A percentile compares a stretch with the other conserved stretches of the same genome.
Evolutionary conservation across 2,113 vertebrate species (phyloP).

Genomic region (Stigmatopora argus): DNA sequence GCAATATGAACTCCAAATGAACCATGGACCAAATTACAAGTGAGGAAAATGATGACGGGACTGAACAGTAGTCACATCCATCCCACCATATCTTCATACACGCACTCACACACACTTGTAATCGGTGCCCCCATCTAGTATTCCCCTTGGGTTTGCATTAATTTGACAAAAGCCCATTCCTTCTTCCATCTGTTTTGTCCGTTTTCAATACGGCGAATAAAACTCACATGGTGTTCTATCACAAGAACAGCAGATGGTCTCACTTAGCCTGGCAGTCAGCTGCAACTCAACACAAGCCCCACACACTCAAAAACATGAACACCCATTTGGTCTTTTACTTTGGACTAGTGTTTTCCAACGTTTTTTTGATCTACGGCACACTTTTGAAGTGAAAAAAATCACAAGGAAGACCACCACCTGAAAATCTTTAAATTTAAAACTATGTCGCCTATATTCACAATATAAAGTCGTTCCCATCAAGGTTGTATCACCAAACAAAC

Average conservation of each 20-base stretch:
- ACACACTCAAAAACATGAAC: neutral
- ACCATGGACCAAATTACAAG: constrained; percentile 2
- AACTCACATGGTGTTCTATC: constrained; percentile 5
- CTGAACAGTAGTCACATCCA: neutral
- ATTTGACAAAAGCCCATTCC: constrained; percentile 6
- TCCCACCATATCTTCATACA: neutral
- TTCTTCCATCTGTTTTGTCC: constrained; percentile 4
- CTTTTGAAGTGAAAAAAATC: too few relatives aligned
- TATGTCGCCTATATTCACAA: too few relatives aligned
- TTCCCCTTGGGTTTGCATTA: constrained; percentile 6
- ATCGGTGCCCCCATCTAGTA: neutral
- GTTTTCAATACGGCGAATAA: constrained; percentile 7
- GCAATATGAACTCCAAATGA: neutral
- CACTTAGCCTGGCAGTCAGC: constrained; percentile 2
- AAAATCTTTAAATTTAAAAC: too few relatives aligned
- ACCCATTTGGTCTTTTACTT: neutral
- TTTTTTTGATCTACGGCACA: neutral
- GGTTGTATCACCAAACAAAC: too few relatives aligned
- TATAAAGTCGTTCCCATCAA: too few relatives aligned
- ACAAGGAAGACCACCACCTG: too few relatives aligned
- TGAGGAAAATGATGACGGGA: neutral
- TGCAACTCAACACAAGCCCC: neutral
- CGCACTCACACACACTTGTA: neutral
- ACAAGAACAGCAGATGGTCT: constrained; percentile 11
- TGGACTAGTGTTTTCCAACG: too few relatives aligned